Evolutionary conservation across 37 sponge, comb jelly and placozoan genomes (phyloP).

Genomic region (Beroe forskalii): DNA sequence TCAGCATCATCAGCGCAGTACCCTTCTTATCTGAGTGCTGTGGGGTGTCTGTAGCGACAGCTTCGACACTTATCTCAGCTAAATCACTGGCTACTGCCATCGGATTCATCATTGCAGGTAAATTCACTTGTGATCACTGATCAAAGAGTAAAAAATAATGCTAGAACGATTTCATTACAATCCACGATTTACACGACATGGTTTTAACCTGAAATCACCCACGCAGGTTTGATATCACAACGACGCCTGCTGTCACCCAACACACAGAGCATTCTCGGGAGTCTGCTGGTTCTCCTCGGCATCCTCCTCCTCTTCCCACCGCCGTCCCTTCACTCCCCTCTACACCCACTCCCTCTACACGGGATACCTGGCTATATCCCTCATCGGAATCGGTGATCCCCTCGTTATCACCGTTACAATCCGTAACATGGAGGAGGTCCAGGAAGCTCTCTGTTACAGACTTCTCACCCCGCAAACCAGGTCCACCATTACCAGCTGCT

Average conservation of each 20-base stretch:
- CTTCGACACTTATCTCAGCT: neutral
- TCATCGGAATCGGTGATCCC: slow-evolving; percentile 38
- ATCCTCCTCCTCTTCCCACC: slow-evolving; percentile 58
- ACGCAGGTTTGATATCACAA: slow-evolving; percentile 1
- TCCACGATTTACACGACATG: too few relatives aligned
- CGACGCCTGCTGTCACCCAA: neutral
- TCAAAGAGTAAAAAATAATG: too few relatives aligned
- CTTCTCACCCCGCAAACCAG: neutral
- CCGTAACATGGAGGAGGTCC: slow-evolving; percentile 23
- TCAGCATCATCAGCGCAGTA: neutral
- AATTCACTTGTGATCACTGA: too few relatives aligned
- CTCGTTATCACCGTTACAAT: slow-evolving; percentile 9
- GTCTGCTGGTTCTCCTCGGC: neutral
- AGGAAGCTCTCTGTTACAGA: neutral
- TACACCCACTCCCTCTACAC: slow-evolving; percentile 27
- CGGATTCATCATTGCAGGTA: slow-evolving; percentile 59
- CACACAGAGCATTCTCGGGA: slow-evolving; percentile 6
- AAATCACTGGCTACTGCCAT: slow-evolving; percentile 4
- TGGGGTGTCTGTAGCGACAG: neutral
- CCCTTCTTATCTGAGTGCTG: slow-evolving; percentile 16
- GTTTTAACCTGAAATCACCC: too few relatives aligned
- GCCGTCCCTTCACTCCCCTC: slow-evolving; percentile 20
- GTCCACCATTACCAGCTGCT: neutral
- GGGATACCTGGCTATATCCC: slow-evolving; percentile 23
- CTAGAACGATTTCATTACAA: too few relatives aligned